Base-by-base conservation (phyloP, 2,888 invertebrate species). In the Machimus rusticus region DNA sequence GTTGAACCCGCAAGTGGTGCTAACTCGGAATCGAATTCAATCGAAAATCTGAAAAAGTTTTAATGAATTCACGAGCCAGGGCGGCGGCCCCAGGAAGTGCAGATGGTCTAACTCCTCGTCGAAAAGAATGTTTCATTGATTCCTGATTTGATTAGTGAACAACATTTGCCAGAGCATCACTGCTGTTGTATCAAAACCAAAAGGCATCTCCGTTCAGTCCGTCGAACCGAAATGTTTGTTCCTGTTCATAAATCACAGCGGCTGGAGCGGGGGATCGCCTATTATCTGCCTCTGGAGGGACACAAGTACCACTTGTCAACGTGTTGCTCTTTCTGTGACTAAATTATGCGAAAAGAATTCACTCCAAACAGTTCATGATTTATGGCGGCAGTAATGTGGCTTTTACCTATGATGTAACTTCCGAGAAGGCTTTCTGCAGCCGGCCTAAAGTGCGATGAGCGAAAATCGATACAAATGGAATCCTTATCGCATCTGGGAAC, bases 301-400 rank as follows among this genome's bases (percentile, higher is more conserved):
- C 82, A 82, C 57, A 82, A 82, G 82, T 82, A 66, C 82, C 82
- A 82, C 82, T 82, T 82, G 82, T 82, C 66, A 46, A 57, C 82
- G 55, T 57, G 82, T 82, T 82, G 55, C 82, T 82, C 76, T 37
- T 28, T 28, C 82, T 57, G 23, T 82, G 51, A 82, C 82, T 82
- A 82, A 82, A 82, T 82, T 82, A 82, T 82, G 82, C 82, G 82
- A 82, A 82, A 82, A 82, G 82, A 82, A 82, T 82, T 82, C 57
- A 82, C 82, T 82, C 82, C 82, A 82, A 82, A 57, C 82, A 82
- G 82, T 82, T 82, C 57, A 82, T 82, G 82, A 82, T 82, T 82
- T 82, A 82, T 82, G 82, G 66, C n/a, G 57, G 19, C 66, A 37
- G 82, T 57, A 82, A 57, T 66, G 57, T 66, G 23, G 57, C 82